Evolutionary conservation across 2,888 invertebrate genomes (phyloP).

Genomic region (Hirtodrosophila alboralis): DNA sequence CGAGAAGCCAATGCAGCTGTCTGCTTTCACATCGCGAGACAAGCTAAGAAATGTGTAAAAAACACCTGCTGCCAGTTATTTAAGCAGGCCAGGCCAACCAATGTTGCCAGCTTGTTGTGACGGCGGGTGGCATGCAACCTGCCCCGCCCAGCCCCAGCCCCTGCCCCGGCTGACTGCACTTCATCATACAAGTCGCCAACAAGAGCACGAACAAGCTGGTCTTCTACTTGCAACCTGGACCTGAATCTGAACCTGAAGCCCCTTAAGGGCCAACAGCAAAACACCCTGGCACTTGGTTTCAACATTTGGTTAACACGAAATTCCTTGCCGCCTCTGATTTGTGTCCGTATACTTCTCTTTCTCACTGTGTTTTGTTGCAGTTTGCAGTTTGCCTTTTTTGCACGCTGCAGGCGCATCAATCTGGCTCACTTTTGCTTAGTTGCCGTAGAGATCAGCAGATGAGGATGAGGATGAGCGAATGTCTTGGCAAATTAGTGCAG

Average conservation of each 20-base stretch:
- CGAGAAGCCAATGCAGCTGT: conserved; percentile 65
- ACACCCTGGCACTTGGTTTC: conserved; percentile 76
- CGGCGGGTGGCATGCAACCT: conserved; percentile 61
- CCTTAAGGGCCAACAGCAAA: conserved; percentile 54
- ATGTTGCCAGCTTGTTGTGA: conserved; percentile 55
- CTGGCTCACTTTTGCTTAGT: conserved; percentile 58
- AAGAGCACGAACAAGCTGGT: conserved; percentile 37
- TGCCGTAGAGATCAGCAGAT: conserved; percentile 52
- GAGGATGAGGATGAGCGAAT: conserved; percentile 70
- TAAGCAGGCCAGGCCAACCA: conserved; percentile 53
- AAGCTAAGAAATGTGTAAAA: conserved; percentile 77
- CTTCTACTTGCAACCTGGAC: conserved; percentile 10
- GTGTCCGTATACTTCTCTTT: conserved; percentile 23
- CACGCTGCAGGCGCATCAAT: conserved; percentile 75
- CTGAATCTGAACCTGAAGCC: conserved; percentile 29
- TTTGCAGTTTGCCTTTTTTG: conserved; percentile 34
- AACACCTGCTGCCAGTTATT: conserved; percentile 80
- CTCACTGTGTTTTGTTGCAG: conserved; percentile 11
- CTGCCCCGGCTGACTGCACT: conserved; percentile 69
- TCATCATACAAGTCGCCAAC: conserved; percentile 71
- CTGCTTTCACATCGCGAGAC: conserved; percentile 72
- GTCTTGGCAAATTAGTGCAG: conserved; percentile 79
- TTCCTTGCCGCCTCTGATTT: conserved; percentile 73
- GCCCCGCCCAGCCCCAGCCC: conserved; percentile 5
- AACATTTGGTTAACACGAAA: conserved; percentile 78